Conservation (phyloP, 1,140 invertebrate species). For the Trichonephila clavata region DNA sequence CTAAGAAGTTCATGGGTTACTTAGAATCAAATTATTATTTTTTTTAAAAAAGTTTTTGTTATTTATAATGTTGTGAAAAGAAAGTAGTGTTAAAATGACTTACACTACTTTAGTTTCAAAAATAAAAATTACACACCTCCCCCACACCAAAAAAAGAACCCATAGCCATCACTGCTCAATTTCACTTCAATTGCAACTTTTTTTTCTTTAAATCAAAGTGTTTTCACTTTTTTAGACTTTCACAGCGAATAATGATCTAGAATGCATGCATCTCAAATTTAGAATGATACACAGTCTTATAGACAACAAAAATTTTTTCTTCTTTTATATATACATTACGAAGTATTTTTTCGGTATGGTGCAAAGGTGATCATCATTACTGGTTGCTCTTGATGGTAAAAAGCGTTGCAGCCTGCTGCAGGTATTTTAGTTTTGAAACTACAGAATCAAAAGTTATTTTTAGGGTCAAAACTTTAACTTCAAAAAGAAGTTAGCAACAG, state of each 20-base stretch:
- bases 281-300: slow-evolving; percentile 47
- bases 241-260: slow-evolving; percentile 25
- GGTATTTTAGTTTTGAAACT: slow-evolving; percentile 25
- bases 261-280: slow-evolving; percentile 23
- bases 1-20: too few species aligned
- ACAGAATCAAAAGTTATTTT: slow-evolving; percentile 41
- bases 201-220: not conserved
- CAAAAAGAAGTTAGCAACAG: not conserved
- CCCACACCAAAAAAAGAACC: not conserved
- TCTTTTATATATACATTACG: not conserved
- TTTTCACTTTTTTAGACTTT: slow-evolving; percentile 14
- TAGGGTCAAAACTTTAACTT: not conserved
- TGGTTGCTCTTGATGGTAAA: slow-evolving; percentile 2
- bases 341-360: not conserved
- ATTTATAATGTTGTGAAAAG: too few species aligned
- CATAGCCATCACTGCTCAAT: not conserved
- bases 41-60: too few species aligned
- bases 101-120: not conserved
- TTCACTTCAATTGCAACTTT: slow-evolving; percentile 10
- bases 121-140: not conserved
- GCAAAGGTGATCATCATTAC: not conserved
- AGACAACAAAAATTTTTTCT: not conserved
- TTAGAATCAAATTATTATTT: too few species aligned
- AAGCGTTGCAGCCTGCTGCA: not conserved
- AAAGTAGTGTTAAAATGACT: not conserved